Evolutionary conservation across 2,797 vertebrate genomes (phyloP).

Genomic region (Apodemus agrarius): DNA sequence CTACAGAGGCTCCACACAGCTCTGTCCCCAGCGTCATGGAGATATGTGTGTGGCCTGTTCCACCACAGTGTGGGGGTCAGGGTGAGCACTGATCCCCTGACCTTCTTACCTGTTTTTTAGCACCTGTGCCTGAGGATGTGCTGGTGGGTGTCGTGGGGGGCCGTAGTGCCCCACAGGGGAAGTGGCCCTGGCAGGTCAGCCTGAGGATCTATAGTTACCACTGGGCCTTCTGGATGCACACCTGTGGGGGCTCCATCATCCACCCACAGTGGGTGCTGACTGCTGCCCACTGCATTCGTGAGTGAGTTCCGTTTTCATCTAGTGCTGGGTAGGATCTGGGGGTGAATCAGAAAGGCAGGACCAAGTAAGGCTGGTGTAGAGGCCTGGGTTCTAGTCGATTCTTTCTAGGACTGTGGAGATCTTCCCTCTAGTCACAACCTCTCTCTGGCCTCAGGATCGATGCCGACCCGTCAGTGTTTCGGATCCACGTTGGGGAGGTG

Average conservation of each 20-base stretch:
- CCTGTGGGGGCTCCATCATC: conserved; percentile 89
- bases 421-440: not conserved
- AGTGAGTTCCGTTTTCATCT: not conserved
- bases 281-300: conserved; percentile 85
- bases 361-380: not conserved
- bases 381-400: not conserved
- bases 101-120: not conserved
- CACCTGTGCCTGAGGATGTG: not conserved
- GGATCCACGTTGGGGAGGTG: not conserved
- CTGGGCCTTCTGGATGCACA: conserved; percentile 82
- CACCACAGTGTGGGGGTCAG: not conserved
- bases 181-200: conserved; percentile 82
- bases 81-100: not conserved
- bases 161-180: conserved; percentile 75
- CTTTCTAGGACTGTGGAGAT: not conserved
- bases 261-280: conserved; percentile 89
- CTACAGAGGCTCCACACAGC: not conserved
- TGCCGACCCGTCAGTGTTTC: not conserved
- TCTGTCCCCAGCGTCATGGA: not conserved
- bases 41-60: rapidly evolving
- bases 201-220: conserved; percentile 58
- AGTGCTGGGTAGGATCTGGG: not conserved
- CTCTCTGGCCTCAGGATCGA: conserved; percentile 44
- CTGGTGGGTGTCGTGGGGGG: conserved; percentile 69
- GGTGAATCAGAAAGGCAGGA: not conserved